A percentile compares a stretch with the other conserved stretches of the same genome.
phyloP scores from a whole-genome alignment of 2,888 invertebrate species.

The Cryptus armator region DNA sequence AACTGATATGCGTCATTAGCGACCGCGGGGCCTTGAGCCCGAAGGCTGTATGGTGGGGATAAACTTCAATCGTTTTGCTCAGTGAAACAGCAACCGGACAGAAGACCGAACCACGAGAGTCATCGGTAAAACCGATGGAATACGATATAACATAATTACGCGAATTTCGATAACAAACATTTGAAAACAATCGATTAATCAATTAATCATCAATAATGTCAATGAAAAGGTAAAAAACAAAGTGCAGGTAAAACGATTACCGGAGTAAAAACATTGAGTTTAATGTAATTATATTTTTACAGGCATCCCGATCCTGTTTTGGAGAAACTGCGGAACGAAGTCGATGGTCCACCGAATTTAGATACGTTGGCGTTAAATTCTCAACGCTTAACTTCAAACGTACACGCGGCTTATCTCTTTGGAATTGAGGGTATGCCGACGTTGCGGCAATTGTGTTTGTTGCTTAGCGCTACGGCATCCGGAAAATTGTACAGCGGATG shows the following conservation, averaged over 20 bases:
- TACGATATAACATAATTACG: background rate
- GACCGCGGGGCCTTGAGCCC: slow-evolving; percentile 50
- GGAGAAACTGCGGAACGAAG: slow-evolving; percentile 77
- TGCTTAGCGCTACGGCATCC: slow-evolving; percentile 78
- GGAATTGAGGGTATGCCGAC: slow-evolving; percentile 74
- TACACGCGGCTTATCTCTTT: slow-evolving; percentile 80
- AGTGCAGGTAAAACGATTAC: background rate
- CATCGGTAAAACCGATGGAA: slow-evolving; percentile 8
- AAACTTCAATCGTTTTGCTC: slow-evolving; percentile 27
- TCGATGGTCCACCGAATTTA: slow-evolving; percentile 75
- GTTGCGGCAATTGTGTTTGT: slow-evolving; percentile 78
- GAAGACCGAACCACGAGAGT: slow-evolving; percentile 15
- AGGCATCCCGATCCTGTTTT: slow-evolving; percentile 76
- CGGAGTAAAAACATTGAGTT: background rate
- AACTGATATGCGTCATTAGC: slow-evolving; percentile 52
- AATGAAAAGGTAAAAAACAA: slow-evolving; percentile 56
- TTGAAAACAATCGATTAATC: background rate
- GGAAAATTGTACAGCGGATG: slow-evolving; percentile 79
- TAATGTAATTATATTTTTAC: slow-evolving; percentile 23
- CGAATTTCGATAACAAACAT: background rate
- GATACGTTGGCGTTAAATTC: slow-evolving; percentile 72
- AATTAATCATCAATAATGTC: slow-evolving; percentile 51
- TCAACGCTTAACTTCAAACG: slow-evolving; percentile 71
- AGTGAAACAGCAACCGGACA: slow-evolving; percentile 24
- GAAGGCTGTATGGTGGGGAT: slow-evolving; percentile 46